Base-by-base conservation (phyloP, 2,888 invertebrate species). In the Empis stercorea region DNA sequence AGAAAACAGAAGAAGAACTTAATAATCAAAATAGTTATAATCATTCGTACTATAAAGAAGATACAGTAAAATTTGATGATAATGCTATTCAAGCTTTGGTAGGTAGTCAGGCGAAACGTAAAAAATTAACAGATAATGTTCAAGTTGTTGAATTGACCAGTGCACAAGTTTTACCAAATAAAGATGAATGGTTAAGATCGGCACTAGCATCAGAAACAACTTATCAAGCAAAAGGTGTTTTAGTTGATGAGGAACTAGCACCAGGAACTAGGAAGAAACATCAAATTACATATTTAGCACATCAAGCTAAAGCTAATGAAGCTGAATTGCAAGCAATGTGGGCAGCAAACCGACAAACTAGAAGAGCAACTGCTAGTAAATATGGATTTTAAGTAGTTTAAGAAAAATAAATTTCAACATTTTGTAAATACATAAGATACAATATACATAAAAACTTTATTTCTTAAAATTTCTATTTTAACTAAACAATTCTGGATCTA, bases 211-310 rank as follows among this genome's bases (percentile, higher is more conserved):
- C 87, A 54, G 81, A 81, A 43, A 80, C 79, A 0, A 55, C 62
- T 16, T 67, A 63, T 52, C 70, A 70, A 45, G 68, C 73, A 0
- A 71, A 70, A 16, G 64, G 69, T 3, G 64, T 65, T 1, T 53
- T 76, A 54, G 57, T 73, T 57, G 66, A 72, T 67, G 53, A 73
- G 62, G 59, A 48, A 62, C 72, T 54, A 63, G 74, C 64, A 76
- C 70, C 77, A 74, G 65, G 73, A 71, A 86, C 87, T 46, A 79
- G 80, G 55, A 76, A 84, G 55, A 95, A 95, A 67, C 94, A 96
- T 75, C 95, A 96, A 73, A 95, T 96, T 57, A 95, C 94, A 2
- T 95, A 93, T 67, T 74, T 96, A 55, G 95, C 94, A 0, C 76
- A 79, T 53, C 79, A 91, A 79, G 96, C 95, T 3, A 94, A 95